Evolutionary conservation across 53 echinoderm and acorn worm species (phyloP), one percentile per base, ranked within the genome.

Genomic region (Echinometra lucunter): DNA sequence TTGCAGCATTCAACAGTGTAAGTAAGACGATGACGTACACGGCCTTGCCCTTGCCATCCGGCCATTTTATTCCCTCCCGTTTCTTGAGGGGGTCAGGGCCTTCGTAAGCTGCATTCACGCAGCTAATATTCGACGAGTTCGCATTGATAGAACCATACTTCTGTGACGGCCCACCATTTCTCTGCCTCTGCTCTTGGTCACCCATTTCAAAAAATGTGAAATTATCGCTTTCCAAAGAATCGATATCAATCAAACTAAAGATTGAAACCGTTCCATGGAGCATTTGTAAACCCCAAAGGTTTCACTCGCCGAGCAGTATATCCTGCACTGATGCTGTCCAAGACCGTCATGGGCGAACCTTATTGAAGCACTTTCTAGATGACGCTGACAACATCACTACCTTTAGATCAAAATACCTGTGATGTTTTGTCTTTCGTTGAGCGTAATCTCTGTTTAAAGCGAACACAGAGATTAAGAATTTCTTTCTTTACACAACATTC

Each of bases 1-100:
- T 92, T n/a, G 92, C 32, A 32, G 92, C 72, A 32, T 92, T 92
- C 2, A 92, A 74, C 12, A 92, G 72, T 0, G 92, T 92, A 0
- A 92, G 32, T 23, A 92, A 38, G 72, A 70, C 1, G 7, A 92
- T 67, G 6, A 92, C 72, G 47, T 53, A 92, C 10, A 53, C 47
- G 2, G 92, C 92, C 18, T 70, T 44, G 9, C 49, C 45, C 8
- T 16, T 6, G 9, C 69, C 67, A 44, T 27, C 72, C 1, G 92
- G 92, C 92, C 92, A 92, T 16, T 70, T 38, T 66, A 92, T 63
- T 16, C 49, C 53, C 28, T 30, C 88, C 34, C 53, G 53, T 34
- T 49, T 88, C 53, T 88, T 88, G 28, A 1, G 28, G 15, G 53
- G 19, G 42, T 49, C 28, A 1, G 32, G 88, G 27, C 90, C 66